A percentile compares a stretch with the other conserved stretches of the same genome.
These are phyloP conservation scores for Euschistus heros DNA, from an alignment of 1,140 invertebrate genomes.

Conservation along the genomic window DNA sequence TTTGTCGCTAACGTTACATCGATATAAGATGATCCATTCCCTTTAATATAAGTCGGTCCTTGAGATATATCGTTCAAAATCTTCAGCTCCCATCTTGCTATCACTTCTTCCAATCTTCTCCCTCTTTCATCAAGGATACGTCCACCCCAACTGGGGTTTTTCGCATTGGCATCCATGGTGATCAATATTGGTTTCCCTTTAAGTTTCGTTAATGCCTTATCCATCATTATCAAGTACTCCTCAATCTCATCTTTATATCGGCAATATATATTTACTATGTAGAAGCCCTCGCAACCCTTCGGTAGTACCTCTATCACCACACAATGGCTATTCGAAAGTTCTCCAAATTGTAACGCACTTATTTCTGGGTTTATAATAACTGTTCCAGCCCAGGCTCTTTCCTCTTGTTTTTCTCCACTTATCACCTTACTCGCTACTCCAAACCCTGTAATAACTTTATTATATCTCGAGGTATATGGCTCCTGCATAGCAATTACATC, in stretches of 20 bases:
- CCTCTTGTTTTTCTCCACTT: background rate
- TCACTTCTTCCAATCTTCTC: background rate
- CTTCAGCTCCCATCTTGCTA: background rate
- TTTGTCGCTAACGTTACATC: background rate
- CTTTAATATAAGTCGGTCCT: background rate
- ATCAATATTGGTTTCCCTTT: background rate
- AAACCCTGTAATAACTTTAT: background rate
- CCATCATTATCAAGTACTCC: background rate
- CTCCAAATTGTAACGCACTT: background rate
- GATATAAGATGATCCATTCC: background rate
- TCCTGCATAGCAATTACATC: background rate
- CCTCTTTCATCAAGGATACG: background rate
- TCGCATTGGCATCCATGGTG: background rate
- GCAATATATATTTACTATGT: background rate
- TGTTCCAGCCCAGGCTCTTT: background rate
- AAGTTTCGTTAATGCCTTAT: background rate
- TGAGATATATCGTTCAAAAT: background rate
- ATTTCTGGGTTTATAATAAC: background rate
- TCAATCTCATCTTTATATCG: background rate
- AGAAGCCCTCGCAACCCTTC: background rate
- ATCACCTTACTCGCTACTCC: background rate
- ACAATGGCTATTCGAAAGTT: background rate
- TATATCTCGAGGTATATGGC: background rate
- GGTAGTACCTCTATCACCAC: background rate
- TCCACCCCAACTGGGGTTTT: background rate